phyloP scores from a whole-genome alignment of 2,888 invertebrate genomes.

The Amphipoea oculea region DNA sequence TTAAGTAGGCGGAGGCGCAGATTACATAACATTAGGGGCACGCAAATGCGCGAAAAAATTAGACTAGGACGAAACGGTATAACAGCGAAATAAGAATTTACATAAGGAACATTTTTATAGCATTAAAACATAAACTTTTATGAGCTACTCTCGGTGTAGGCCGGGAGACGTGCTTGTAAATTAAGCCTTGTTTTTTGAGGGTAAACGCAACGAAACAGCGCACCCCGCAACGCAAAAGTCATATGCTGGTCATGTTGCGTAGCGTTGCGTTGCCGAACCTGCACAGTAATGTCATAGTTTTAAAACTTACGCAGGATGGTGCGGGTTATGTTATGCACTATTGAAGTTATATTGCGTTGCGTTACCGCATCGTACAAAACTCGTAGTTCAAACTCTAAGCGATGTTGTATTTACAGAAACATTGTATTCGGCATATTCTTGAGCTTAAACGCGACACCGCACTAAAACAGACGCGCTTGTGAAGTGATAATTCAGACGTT shows the following conservation, averaged over 20 bases:
- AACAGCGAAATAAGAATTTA: slow-evolving; percentile 72
- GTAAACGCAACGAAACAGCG: not conserved
- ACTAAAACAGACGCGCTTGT: not conserved
- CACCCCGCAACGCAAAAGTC: not conserved
- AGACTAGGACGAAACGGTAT: slow-evolving; percentile 28
- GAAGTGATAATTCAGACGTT: not conserved
- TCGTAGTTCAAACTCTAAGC: not conserved
- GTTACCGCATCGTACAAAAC: not conserved
- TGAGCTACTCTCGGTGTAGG: slow-evolving; percentile 65
- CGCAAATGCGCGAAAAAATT: slow-evolving; percentile 53
- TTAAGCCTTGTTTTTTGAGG: slow-evolving; percentile 33
- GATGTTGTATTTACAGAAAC: not conserved
- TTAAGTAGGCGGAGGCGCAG: slow-evolving; percentile 38
- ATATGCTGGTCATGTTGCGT: not conserved
- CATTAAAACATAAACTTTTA: slow-evolving; percentile 78
- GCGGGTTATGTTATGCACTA: not conserved
- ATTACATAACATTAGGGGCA: slow-evolving; percentile 48
- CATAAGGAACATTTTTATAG: slow-evolving; percentile 73
- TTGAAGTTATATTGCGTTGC: not conserved
- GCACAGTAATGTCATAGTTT: not conserved
- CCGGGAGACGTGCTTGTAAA: slow-evolving; percentile 59
- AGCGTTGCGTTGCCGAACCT: not conserved
- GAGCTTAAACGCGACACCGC: not conserved
- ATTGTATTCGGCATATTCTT: not conserved
- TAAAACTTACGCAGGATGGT: not conserved